Percentiles rank a stretch among this genome's conserved stretches.
Evolutionary conservation across 1,140 invertebrate genomes (phyloP).

Genomic region (Delia radicum): DNA sequence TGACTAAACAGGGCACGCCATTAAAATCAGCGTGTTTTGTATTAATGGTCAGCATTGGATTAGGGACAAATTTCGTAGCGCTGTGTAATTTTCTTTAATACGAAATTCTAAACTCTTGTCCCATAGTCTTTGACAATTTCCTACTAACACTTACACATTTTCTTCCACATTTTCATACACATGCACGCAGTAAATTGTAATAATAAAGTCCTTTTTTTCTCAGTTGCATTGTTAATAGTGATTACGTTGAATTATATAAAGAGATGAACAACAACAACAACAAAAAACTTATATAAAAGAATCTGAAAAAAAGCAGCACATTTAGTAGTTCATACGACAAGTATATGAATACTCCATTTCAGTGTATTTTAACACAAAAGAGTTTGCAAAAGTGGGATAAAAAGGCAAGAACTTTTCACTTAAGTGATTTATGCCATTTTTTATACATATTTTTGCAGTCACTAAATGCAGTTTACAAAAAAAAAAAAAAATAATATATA

Average conservation of each 20-base stretch:
- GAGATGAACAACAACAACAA: neutral
- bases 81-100: no score
- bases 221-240: slow-evolving; percentile 14
- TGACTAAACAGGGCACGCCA: no score
- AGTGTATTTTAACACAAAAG: neutral
- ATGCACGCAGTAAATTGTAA: slow-evolving; percentile 13
- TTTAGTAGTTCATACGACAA: neutral
- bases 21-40: no score
- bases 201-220: slow-evolving; percentile 2
- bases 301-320: neutral
- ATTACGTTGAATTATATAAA: slow-evolving; percentile 8
- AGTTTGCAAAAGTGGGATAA: neutral
- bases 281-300: neutral
- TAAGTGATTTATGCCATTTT: slow-evolving; percentile 14
- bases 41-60: no score
- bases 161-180: neutral
- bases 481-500: neutral
- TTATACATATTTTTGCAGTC: neutral
- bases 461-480: neutral
- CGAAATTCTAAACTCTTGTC: no score
- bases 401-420: slow-evolving; percentile 3
- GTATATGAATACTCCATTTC: neutral
- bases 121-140: no score
- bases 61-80: no score
- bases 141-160: no score